These are phyloP conservation scores for Hippocampus mohnikei DNA, from an alignment of 2,113 vertebrate genomes.

Conservation along the genomic window DNA sequence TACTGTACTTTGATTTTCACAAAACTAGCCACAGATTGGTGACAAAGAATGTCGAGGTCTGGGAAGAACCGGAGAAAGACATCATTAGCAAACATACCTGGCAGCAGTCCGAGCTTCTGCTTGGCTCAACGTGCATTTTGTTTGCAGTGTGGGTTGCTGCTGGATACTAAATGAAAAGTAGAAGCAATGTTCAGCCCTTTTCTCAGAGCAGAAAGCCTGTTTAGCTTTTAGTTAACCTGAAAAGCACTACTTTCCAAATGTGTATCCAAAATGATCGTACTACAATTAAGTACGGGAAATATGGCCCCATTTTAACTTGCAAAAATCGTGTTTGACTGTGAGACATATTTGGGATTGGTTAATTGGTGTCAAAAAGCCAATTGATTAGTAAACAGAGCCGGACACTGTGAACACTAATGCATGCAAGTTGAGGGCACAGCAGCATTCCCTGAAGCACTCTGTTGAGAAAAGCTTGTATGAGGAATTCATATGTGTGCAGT, in stretches of 20 bases:
- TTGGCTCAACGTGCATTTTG: neutral
- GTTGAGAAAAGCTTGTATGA: too few relatives aligned
- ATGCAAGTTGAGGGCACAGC: too few relatives aligned
- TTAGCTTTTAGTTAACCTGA: too few relatives aligned
- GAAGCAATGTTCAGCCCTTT: slow-evolving; percentile 1
- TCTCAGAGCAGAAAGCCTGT: neutral
- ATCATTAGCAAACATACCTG: slow-evolving; percentile 12
- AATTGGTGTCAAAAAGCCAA: too few relatives aligned
- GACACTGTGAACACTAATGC: too few relatives aligned
- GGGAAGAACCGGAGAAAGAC: neutral
- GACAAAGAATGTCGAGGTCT: neutral
- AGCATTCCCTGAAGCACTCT: too few relatives aligned
- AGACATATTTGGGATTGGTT: too few relatives aligned
- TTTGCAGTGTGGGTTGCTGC: neutral
- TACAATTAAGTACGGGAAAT: neutral
- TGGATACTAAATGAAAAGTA: neutral
- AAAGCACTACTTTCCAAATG: neutral
- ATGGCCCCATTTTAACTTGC: too few relatives aligned
- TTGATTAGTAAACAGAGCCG: too few relatives aligned
- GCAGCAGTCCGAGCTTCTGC: neutral
- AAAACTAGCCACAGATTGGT: neutral
- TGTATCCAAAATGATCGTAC: neutral
- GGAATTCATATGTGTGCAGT: too few relatives aligned
- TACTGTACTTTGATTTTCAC: too few relatives aligned
- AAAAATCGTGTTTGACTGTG: too few relatives aligned